A percentile compares a stretch with the other conserved stretches of the same genome.
Evolutionary conservation across 1,140 invertebrate genomes (phyloP).

Genomic region (Lepidurus arcticus): DNA sequence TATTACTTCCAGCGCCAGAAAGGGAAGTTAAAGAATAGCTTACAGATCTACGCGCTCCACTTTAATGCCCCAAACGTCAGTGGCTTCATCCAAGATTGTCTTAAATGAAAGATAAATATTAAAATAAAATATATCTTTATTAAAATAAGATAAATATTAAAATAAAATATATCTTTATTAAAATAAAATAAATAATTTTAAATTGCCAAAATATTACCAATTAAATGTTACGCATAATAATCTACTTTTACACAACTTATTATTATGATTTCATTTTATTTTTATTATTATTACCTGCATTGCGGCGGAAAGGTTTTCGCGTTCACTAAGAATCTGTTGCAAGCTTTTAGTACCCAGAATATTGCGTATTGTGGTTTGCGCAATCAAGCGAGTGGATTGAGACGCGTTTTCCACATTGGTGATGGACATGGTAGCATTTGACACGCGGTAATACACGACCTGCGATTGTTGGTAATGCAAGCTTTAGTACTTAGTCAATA

Average conservation of each 20-base stretch:
- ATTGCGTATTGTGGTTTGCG: constrained; percentile 47
- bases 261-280: not conserved
- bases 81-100: constrained; percentile 47
- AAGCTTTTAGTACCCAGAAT: constrained; percentile 48
- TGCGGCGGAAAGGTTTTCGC: constrained; percentile 43
- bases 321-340: constrained; percentile 46
- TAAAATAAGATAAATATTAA: not conserved
- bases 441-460: constrained; percentile 56
- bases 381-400: constrained; percentile 60
- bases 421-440: constrained; percentile 91
- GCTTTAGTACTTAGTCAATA: too few relatives aligned
- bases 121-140: not conserved
- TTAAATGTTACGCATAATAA: not conserved
- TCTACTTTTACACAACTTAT: not conserved
- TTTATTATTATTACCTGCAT: constrained; percentile 41
- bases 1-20: not conserved
- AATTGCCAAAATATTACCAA: not conserved
- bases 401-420: constrained; percentile 95
- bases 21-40: not conserved
- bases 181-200: not conserved
- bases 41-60: constrained; percentile 50
- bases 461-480: not conserved
- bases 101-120: constrained; percentile 7
- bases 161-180: not conserved
- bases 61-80: constrained; percentile 54